A percentile compares a stretch with the other conserved stretches of the same genome.
Conservation (phyloP, 2,113 vertebrate genomes). For the Climacteris rufus region DNA sequence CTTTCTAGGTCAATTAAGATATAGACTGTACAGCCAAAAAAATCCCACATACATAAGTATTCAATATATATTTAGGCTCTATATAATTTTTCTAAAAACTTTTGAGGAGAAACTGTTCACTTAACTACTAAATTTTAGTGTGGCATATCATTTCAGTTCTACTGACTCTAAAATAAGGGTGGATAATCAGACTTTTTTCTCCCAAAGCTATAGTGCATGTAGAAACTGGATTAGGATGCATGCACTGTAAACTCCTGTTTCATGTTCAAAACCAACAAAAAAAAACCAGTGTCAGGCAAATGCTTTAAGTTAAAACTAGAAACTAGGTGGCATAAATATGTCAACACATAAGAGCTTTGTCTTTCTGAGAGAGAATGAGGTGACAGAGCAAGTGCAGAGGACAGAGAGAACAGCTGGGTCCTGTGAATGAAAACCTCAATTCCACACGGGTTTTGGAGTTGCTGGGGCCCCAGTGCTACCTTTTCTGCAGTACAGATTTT, state of each 20-base stretch:
- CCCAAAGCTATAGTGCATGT: not conserved
- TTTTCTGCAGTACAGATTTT: not conserved
- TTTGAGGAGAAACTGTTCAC: not conserved
- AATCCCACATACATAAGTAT: not conserved
- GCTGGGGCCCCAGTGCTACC: not conserved
- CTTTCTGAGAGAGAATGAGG: not conserved
- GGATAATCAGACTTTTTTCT: not conserved
- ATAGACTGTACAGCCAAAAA: not conserved
- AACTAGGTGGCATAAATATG: not conserved
- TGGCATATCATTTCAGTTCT: not conserved
- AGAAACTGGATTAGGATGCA: not conserved
- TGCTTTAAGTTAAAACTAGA: not conserved
- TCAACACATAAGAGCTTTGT: not conserved
- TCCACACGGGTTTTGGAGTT: fast-evolving
- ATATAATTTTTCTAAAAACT: not conserved
- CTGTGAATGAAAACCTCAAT: not conserved
- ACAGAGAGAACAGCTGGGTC: not conserved
- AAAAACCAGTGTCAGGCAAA: not conserved
- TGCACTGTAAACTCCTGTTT: not conserved
- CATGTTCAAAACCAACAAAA: not conserved
- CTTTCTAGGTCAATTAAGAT: not conserved
- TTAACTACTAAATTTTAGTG: not conserved
- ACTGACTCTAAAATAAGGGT: not conserved
- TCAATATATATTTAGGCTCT: not conserved
- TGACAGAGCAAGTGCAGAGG: not conserved